Conservation (phyloP, 2,113 vertebrate species). For the Ctenomys sociabilis region DNA sequence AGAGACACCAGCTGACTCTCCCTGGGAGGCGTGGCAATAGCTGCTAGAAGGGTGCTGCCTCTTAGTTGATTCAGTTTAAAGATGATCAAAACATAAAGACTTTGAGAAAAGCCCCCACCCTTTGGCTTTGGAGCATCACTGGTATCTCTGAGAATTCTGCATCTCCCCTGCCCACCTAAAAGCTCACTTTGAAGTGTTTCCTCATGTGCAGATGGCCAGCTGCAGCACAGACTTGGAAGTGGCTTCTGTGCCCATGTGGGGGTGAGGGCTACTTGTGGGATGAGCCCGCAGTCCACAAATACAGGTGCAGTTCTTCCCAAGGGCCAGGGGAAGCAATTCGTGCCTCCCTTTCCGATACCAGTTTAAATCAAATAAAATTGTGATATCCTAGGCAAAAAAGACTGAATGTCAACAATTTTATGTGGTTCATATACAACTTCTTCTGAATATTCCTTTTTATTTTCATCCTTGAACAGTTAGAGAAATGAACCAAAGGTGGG, state of each 20-base stretch:
- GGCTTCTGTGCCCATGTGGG: background rate
- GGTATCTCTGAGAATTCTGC: accelerated
- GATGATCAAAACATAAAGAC: background rate
- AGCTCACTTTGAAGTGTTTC: background rate
- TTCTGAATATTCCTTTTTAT: background rate
- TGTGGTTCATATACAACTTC: background rate
- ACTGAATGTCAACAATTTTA: background rate
- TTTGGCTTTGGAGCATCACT: background rate
- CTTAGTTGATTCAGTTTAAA: background rate
- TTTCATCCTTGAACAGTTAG: background rate
- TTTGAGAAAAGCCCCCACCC: background rate
- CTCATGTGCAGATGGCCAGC: background rate
- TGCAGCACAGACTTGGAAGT: accelerated
- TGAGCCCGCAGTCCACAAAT: background rate
- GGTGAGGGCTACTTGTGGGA: background rate
- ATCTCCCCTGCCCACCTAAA: background rate
- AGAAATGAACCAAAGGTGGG: constrained; percentile 4
- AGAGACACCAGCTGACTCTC: background rate
- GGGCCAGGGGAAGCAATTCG: background rate
- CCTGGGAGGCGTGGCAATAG: background rate
- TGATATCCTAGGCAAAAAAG: background rate
- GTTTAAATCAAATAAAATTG: background rate
- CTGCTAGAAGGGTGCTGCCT: background rate
- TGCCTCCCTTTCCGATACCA: background rate
- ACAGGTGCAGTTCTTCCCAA: background rate